These are phyloP conservation scores for Ypsolopha scabrella DNA, from an alignment of 2,888 invertebrate genomes.

Conservation along the genomic window DNA sequence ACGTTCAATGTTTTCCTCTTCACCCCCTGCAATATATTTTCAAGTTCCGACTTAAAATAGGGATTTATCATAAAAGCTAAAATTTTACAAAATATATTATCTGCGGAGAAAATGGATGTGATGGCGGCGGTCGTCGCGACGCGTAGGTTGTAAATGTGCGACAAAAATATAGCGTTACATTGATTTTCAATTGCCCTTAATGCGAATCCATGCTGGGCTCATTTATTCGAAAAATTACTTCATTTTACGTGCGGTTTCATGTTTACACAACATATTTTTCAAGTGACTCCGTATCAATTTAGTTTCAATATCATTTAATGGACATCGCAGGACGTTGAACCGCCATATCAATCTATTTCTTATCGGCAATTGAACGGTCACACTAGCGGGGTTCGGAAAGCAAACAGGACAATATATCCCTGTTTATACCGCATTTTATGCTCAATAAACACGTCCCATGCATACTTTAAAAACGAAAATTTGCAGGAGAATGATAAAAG, in stretches of 20 bases:
- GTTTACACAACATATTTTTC: neutral
- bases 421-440: slow-evolving; percentile 31
- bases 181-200: slow-evolving; percentile 14
- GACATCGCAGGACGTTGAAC: neutral
- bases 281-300: neutral
- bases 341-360: slow-evolving; percentile 14
- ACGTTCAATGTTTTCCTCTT: slow-evolving; percentile 28
- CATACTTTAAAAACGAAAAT: slow-evolving; percentile 40
- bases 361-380: slow-evolving; percentile 11
- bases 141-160: neutral
- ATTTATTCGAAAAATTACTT: slow-evolving; percentile 4
- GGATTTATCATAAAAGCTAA: slow-evolving; percentile 32
- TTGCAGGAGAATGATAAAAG: slow-evolving; percentile 25
- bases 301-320: neutral
- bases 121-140: neutral
- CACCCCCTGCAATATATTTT: slow-evolving; percentile 58
- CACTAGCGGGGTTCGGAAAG: slow-evolving; percentile 5
- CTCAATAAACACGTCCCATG: slow-evolving; percentile 32
- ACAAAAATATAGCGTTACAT: slow-evolving; percentile 9
- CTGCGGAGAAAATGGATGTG: slow-evolving; percentile 3
- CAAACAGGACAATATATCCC: slow-evolving; percentile 26
- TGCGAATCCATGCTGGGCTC: slow-evolving; percentile 6
- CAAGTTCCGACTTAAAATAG: slow-evolving; percentile 54
- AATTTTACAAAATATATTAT: slow-evolving; percentile 11
- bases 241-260: slow-evolving; percentile 1